Evolutionary conservation across 2,113 vertebrate species (phyloP), one percentile per base, ranked within the genome.

Genomic region (Larimichthys crocea): DNA sequence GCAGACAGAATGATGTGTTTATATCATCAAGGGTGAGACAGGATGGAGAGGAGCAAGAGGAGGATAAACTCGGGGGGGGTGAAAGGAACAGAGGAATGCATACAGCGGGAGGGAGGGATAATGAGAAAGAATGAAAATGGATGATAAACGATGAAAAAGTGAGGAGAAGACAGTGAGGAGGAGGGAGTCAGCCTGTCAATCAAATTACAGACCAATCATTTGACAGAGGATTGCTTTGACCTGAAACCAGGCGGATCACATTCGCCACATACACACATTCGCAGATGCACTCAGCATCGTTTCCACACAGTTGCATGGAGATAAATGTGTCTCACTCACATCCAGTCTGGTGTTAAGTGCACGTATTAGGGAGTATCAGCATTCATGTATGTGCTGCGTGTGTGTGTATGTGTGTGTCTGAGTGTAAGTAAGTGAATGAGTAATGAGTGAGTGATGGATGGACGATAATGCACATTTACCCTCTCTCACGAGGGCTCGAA

Each of bases 401-500:
- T 72, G 48, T 82, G 79, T 85, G 84, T 52, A 22, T 72, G 70
- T 69, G 67, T 89, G 89, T 60, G 85, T 88, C 71, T 89, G 86
- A 48, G 87, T 78, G 92, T 89, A 90, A 88, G 93, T 93, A 90
- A 93, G 91, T 92, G 91, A 93, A 91, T 92, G 89, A 89, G 89
- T 94, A 92, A 94, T 89, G 89, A 91, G 88, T 90, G 85, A 89
- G 88, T 91, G 93, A 93, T 92, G 80, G 93, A 93, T 92, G 91
- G 89, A 91, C 80, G 65, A 88, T 94, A 94, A 94, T 94, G 92
- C 89, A 89, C 92, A 92, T 91, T 92, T 89, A 86, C 75, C 73
- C 86, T 82, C 76, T 87, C 92, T 91, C 85, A 80, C 46, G 67
- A 87, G 91, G 83, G 84, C 79, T 84, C 56, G 56, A 53, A 88